Base-by-base conservation (phyloP, 1,140 invertebrate species). In the Drosophila prosaltans region DNA sequence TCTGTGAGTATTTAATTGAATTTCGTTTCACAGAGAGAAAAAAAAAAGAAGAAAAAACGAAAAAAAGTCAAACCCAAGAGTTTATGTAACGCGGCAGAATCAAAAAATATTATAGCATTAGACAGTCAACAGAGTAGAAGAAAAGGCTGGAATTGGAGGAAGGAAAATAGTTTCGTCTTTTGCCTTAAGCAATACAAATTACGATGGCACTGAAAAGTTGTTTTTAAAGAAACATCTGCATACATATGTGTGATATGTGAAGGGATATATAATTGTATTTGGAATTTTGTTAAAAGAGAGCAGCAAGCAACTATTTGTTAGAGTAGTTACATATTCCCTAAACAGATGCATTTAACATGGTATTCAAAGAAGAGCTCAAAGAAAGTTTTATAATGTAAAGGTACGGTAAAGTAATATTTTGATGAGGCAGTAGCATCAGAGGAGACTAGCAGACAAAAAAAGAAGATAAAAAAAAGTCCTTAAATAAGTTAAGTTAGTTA, bases 1-100 rank as follows among this genome's bases (percentile, higher is more conserved):
- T 21, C 63, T 30, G 41, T 45, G 41, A 21, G 72, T 40, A 74
- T 84, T 89, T 84, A 86, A 86, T 86, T 86, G 80, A 74, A 88
- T 88, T 74, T 71, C 21, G 8, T 51, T 40, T 69, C 30, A 61
- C 76, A 80, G 48, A 11, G 11, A 85, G 67, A 57, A 8, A 48
- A 8, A 7, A 7, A 3, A 58, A 60, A 63, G 64, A 64, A 36
- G 40, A 39, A 4, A 28, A 21, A 39, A 9, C 11, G 10, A 45
- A 51, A 51, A 51, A 51, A 51, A 8, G 45, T 26, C 24, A 26
- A 51, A 26, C 6, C 26, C 16, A 45, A 1, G 8, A 63, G 8
- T 45, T 16, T 28, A 32, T 9, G 9, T 26, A 69, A 69, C 28
- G 57, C 36, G 60, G 61, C 28, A 48, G 7, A 26, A 48, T 2